Percentiles rank a stretch among this genome's conserved stretches.
These are phyloP conservation scores for Rafetus swinhoei DNA, from an alignment of 2,113 vertebrate species.

Conservation along the genomic window DNA sequence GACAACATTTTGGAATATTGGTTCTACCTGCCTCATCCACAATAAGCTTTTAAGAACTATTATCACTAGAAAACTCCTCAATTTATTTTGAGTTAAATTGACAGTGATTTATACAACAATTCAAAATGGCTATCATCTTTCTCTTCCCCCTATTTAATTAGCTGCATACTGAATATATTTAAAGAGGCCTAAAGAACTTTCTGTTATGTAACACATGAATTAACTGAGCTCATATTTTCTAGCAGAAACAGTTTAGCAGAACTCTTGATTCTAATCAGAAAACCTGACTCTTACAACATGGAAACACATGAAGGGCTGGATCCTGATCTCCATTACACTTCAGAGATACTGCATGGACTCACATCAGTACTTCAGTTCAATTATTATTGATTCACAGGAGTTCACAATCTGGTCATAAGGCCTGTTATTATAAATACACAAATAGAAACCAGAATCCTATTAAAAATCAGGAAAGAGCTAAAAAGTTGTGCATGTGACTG, in stretches of 20 bases:
- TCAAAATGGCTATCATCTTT: background rate
- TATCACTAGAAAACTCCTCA: background rate
- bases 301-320: background rate
- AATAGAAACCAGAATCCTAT: background rate
- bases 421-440: background rate
- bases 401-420: background rate
- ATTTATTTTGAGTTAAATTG: background rate
- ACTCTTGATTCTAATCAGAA: background rate
- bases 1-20: background rate
- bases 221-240: background rate
- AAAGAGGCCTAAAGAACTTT: background rate
- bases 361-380: background rate
- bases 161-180: background rate
- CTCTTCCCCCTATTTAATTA: background rate
- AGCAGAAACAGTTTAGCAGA: background rate
- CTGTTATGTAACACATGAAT: background rate
- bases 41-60: background rate
- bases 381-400: background rate
- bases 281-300: accelerated
- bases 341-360: background rate
- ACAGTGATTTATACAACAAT: background rate
- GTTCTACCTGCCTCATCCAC: background rate
- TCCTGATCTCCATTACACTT: background rate
- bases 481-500: background rate
- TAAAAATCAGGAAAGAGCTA: conserved; percentile 10